phyloP scores from a whole-genome alignment of 2,888 invertebrate species.

The Halictus ligatus region DNA sequence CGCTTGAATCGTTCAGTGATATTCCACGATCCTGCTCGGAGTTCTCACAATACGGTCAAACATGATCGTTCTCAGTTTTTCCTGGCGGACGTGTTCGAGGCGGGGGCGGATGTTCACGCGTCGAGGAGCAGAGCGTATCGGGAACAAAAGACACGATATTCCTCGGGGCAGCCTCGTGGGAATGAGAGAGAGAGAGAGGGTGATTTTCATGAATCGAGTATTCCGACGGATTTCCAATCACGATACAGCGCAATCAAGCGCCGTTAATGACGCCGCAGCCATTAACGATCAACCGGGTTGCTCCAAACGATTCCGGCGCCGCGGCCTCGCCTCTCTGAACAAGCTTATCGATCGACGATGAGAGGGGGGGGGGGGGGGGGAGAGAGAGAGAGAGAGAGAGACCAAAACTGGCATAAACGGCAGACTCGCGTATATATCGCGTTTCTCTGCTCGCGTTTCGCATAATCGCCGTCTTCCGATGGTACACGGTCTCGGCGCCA shows the following conservation, averaged over 20 bases:
- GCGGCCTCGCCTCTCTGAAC: constrained; percentile 15
- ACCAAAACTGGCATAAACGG: constrained; percentile 39
- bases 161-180: background rate
- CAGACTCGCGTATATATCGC: constrained; percentile 24
- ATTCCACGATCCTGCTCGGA: background rate
- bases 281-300: constrained; percentile 56
- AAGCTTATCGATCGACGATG: constrained; percentile 55
- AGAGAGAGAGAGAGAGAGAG: no score
- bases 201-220: constrained; percentile 38
- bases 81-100: background rate
- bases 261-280: constrained; percentile 60
- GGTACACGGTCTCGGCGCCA: constrained; percentile 3
- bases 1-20: background rate
- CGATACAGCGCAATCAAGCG: constrained; percentile 55
- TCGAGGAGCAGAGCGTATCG: background rate
- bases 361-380: background rate
- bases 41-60: background rate
- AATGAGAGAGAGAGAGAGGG: background rate
- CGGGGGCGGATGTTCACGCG: constrained; percentile 21
- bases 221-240: constrained; percentile 45
- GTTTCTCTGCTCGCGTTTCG: constrained; percentile 26
- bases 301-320: constrained; percentile 40
- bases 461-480: constrained; percentile 51
- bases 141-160: constrained; percentile 25
- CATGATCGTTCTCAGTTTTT: background rate